Evolutionary conservation across 2,113 vertebrate genomes (phyloP).

Genomic region (Propithecus coquereli): DNA sequence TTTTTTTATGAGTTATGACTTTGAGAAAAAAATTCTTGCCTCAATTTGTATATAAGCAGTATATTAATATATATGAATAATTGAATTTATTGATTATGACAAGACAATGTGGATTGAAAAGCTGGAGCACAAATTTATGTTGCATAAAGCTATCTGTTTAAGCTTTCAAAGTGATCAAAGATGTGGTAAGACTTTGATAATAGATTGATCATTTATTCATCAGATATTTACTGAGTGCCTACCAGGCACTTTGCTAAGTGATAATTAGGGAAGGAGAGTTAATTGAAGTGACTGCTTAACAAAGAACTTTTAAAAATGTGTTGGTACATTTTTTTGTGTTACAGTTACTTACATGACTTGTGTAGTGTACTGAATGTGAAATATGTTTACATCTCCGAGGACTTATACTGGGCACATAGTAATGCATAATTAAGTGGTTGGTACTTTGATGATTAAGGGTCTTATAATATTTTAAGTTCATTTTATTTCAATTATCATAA

Average conservation of each 20-base stretch:
- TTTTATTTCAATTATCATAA: background rate
- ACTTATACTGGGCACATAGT: background rate
- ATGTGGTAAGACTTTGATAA: background rate
- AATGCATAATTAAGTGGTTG: background rate
- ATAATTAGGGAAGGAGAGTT: constrained; percentile 5
- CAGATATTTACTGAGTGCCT: background rate
- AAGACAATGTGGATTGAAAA: background rate
- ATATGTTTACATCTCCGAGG: background rate
- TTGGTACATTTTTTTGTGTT: constrained; percentile 9
- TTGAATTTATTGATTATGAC: background rate
- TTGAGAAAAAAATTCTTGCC: background rate
- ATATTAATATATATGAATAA: background rate
- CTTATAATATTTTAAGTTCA: background rate
- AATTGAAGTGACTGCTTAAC: constrained; percentile 2
- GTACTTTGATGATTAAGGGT: background rate
- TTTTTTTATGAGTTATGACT: background rate
- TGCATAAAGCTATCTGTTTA: background rate
- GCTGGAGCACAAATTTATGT: background rate
- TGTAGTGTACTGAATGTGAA: background rate
- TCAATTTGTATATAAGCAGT: background rate
- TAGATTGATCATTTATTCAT: background rate
- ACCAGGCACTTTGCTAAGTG: background rate
- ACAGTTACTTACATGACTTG: background rate
- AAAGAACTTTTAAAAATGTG: background rate
- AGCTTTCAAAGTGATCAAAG: background rate